Evolutionary conservation across 2,888 invertebrate species (phyloP).

Genomic region (Bombyx huttoni): DNA sequence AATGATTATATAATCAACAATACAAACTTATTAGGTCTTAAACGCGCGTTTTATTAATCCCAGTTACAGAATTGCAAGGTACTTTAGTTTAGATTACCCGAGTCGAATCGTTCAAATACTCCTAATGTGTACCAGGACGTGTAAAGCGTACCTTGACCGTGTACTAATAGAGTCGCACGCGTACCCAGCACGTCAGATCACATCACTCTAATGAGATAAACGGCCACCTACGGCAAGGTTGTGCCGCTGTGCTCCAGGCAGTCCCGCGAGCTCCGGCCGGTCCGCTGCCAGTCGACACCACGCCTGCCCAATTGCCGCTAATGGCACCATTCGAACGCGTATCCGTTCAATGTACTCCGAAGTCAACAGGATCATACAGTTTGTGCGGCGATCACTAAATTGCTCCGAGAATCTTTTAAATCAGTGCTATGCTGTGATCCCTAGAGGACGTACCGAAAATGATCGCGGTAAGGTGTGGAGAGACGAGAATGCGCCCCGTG

Average conservation of each 20-base stretch:
- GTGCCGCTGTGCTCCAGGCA: slow-evolving; percentile 47
- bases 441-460: slow-evolving; percentile 2
- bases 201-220: slow-evolving; percentile 66
- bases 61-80: too few relatives aligned
- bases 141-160: slow-evolving; percentile 60
- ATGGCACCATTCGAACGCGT: slow-evolving; percentile 63
- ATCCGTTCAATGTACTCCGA: slow-evolving; percentile 62
- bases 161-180: slow-evolving; percentile 41
- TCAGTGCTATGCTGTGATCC: slow-evolving; percentile 8
- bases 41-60: too few relatives aligned
- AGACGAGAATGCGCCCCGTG: slow-evolving; percentile 4
- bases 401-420: slow-evolving; percentile 5
- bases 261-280: slow-evolving; percentile 41
- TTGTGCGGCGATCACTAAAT: slow-evolving; percentile 27
- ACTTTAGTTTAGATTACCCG: neutral
- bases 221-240: slow-evolving; percentile 64
- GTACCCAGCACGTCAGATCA: slow-evolving; percentile 52
- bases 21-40: too few relatives aligned
- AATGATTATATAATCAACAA: too few relatives aligned
- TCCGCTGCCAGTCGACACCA: slow-evolving; percentile 41
- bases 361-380: slow-evolving; percentile 60
- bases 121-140: slow-evolving; percentile 7
- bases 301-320: slow-evolving; percentile 58
- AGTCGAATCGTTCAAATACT: neutral
- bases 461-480: neutral